phyloP scores from a whole-genome alignment of 2,797 vertebrate genomes.

The Propithecus deckenii region DNA sequence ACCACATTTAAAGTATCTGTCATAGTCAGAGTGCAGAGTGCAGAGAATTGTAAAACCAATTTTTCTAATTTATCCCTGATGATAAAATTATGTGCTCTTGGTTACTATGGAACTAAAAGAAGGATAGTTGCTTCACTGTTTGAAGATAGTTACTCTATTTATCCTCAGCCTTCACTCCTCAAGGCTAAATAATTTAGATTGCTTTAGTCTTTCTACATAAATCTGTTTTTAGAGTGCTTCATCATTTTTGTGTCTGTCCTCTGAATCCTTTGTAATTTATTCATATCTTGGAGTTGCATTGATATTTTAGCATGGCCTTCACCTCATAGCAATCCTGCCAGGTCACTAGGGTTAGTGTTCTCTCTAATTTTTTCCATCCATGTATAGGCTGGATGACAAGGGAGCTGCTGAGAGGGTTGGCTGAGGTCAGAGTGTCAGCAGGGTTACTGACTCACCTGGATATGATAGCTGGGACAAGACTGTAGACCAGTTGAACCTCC shows the following conservation, averaged over 20 bases:
- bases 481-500: neutral
- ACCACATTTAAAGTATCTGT: neutral
- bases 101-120: neutral
- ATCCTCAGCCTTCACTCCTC: neutral
- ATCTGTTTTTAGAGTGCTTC: conserved; percentile 38
- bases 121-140: neutral
- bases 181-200: conserved; percentile 38
- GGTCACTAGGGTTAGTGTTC: neutral
- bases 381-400: neutral
- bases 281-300: neutral
- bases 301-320: conserved; percentile 41
- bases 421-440: neutral
- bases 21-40: neutral
- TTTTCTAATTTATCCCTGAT: conserved; percentile 5
- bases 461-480: neutral
- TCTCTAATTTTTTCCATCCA: conserved; percentile 45
- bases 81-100: neutral
- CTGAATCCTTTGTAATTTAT: conserved; percentile 59
- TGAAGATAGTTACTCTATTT: conserved; percentile 17
- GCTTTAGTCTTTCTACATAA: neutral
- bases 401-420: neutral
- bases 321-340: neutral
- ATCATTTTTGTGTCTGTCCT: conserved; percentile 8
- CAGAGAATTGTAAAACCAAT: neutral
- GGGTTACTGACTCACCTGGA: conserved; percentile 18